phyloP scores from a whole-genome alignment of 1,140 invertebrate species.

The Holcopasites calliopsidis region DNA sequence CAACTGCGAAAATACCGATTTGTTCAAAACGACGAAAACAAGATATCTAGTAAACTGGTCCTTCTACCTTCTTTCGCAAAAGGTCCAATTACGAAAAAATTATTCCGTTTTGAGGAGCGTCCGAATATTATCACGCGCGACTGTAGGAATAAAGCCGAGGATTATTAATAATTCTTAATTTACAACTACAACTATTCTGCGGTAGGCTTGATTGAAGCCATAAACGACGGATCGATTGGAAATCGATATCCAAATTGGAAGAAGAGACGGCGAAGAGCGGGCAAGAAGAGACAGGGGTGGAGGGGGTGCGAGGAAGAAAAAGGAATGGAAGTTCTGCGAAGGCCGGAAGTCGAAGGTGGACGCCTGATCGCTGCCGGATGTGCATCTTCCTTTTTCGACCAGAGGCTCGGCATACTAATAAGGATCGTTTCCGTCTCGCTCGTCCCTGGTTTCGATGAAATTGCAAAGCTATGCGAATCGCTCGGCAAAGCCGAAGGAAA shows the following conservation, averaged over 20 bases:
- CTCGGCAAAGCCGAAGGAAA: background rate
- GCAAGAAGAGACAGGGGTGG: constrained; percentile 41
- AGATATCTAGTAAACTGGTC: no score
- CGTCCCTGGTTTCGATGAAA: constrained; percentile 31
- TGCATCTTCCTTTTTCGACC: constrained; percentile 59
- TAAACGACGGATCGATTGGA: constrained; percentile 40
- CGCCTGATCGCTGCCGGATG: constrained; percentile 63
- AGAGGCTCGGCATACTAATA: constrained; percentile 61
- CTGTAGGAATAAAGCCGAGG: no score
- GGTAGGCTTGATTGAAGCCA: no score
- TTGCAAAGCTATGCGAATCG: constrained; percentile 29
- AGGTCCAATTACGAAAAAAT: no score
- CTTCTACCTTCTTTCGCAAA: no score
- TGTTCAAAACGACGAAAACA: no score
- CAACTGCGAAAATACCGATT: no score
- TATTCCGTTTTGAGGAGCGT: no score
- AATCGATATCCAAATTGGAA: constrained; percentile 47
- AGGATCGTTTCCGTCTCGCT: constrained; percentile 37
- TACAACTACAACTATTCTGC: no score
- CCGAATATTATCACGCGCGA: no score
- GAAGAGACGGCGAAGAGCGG: no score
- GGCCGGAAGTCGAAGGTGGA: constrained; percentile 62
- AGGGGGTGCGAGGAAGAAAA: constrained; percentile 28
- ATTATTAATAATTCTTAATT: no score
- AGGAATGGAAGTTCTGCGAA: constrained; percentile 61